These are phyloP conservation scores for Trilocha varians DNA, from an alignment of 2,888 invertebrate species.

Conservation along the genomic window DNA sequence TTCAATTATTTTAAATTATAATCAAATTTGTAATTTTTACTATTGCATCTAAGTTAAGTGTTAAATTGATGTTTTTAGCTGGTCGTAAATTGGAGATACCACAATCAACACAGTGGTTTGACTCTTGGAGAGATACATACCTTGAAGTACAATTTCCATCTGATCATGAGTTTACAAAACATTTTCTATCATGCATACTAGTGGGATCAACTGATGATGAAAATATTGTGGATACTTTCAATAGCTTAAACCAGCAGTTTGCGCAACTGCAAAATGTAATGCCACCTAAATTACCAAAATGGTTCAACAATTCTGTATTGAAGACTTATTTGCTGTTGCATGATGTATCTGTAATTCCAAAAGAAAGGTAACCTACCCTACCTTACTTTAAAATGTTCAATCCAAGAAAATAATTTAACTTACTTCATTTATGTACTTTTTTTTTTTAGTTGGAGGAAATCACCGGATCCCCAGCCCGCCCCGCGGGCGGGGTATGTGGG, in stretches of 20 bases:
- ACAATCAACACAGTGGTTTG: constrained; percentile 92
- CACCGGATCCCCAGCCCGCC: no score
- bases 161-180: constrained; percentile 97
- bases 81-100: constrained; percentile 79
- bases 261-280: constrained; percentile 83
- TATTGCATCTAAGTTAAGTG: no score
- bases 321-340: constrained; percentile 93
- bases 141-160: constrained; percentile 89
- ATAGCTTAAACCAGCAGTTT: constrained; percentile 84
- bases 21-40: no score
- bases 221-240: constrained; percentile 87
- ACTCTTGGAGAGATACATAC: constrained; percentile 94
- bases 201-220: constrained; percentile 81
- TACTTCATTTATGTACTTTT: no score
- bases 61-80: no score
- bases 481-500: no score
- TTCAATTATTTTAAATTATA: no score
- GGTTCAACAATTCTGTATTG: constrained; percentile 85
- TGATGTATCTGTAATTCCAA: constrained; percentile 82
- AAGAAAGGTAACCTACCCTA: constrained; percentile 85
- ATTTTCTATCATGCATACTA: constrained; percentile 87
- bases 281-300: constrained; percentile 86
- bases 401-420: no score
- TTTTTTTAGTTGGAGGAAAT: no score
- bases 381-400: no score